Evolutionary conservation across 2,113 vertebrate genomes (phyloP), one percentile per base, ranked within the genome.

Genomic region (Xiphophorus maculatus): DNA sequence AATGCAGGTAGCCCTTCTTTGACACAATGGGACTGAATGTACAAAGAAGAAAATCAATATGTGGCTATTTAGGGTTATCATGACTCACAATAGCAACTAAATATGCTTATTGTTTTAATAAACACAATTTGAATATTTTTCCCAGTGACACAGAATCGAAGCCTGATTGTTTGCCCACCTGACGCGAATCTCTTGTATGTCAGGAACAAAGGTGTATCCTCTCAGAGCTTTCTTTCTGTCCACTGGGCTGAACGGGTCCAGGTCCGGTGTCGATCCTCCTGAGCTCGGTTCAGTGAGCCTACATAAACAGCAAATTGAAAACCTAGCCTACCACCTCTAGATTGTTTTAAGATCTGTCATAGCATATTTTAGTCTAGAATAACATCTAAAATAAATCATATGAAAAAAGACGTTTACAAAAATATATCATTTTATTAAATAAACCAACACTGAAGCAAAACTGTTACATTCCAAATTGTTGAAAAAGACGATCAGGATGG

Each of bases 1-100:
- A 99, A 91, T 99, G 96, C 85, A 99, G 87, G 92, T 98, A 98
- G 15, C 98, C 98, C 91, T 99, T 99, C 94, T 98, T 98, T 86
- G 98, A 99, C 74, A 99, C 96, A 11, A 99, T 98, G 14, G 98
- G 97, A 87, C 98, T 99, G 92, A 1, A 60, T 66, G 19, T 5
- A 63, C 15, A 25, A 40, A 29, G 9, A n/a, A 76, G 5, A 27
- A 51, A 63, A 72, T 3, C 12, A 67, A 64, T 27, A 67, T 15
- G 13, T 12, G 8, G 15, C 5, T 54, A 54, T n/a, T 54, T 22
- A 8, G 51, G 17, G 22, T 10, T 58, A 10, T 4, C 25, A n/a
- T 54, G 19, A 44, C 42, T 44, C 42, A 13, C 3, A 51, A 51
- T 19, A 51, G 15, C 44, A 5, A 51, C 14, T 22, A 58, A 32